Evolutionary conservation across 64 coral and sea anemone species (phyloP).

Genomic region (Platygyra sinensis): DNA sequence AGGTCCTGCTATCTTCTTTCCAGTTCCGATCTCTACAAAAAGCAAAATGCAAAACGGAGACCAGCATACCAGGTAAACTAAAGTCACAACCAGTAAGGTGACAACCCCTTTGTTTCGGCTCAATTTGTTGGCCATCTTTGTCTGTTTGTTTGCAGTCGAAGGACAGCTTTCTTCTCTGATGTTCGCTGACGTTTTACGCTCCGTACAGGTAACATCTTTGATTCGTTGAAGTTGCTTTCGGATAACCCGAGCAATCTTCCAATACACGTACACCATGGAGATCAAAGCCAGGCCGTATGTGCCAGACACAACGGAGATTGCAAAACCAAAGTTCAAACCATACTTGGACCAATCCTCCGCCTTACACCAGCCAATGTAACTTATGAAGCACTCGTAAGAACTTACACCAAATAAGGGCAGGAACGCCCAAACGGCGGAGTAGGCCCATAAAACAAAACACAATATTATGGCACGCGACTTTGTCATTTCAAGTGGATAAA

Average conservation of each 20-base stretch:
- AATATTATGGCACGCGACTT: constrained; percentile 8
- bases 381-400: constrained; percentile 80
- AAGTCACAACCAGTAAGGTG: constrained; percentile 49
- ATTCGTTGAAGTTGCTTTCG: constrained; percentile 47
- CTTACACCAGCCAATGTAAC: constrained; percentile 60
- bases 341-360: constrained; percentile 62
- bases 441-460: constrained; percentile 62
- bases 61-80: constrained; percentile 69
- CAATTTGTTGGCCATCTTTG: not conserved
- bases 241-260: constrained; percentile 52
- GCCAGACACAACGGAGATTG: constrained; percentile 70
- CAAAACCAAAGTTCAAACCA: constrained; percentile 73
- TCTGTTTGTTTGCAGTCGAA: not conserved
- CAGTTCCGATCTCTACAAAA: constrained; percentile 70
- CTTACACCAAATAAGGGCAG: constrained; percentile 74
- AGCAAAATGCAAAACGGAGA: constrained; percentile 84
- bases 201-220: not conserved
- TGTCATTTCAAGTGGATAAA: constrained; percentile 59
- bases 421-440: constrained; percentile 65
- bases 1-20: constrained; percentile 30
- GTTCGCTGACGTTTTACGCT: not conserved
- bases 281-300: constrained; percentile 73
- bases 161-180: not conserved
- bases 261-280: constrained; percentile 71
- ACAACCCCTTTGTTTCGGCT: constrained; percentile 57